Percentiles rank a stretch among this genome's conserved stretches.
Evolutionary conservation across 1,140 invertebrate species (phyloP).

Genomic region (Thaumatotibia leucotreta): DNA sequence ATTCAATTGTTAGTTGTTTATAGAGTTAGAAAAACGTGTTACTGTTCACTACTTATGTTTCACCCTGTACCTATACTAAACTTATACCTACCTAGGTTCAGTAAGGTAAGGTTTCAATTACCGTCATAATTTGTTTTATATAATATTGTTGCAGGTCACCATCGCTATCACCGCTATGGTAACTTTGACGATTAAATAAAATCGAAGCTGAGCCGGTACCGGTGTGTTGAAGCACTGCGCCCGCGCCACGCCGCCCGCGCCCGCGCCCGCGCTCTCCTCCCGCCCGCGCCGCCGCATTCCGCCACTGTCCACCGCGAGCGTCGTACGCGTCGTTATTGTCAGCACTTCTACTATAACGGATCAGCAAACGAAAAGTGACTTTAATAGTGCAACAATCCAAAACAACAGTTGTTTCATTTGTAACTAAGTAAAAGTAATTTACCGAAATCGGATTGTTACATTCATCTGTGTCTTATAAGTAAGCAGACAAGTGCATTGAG

Average conservation of each 20-base stretch:
- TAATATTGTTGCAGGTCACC: constrained; percentile 36
- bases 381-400: constrained; percentile 33
- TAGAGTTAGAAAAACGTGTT: too few species aligned
- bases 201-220: constrained; percentile 39
- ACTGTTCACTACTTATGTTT: too few species aligned
- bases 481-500: constrained; percentile 56
- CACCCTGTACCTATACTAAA: too few species aligned
- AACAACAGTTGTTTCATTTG: constrained; percentile 14
- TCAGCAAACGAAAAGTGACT: constrained; percentile 26
- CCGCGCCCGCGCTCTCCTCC: constrained; percentile 31
- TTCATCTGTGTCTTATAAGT: constrained; percentile 31
- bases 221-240: constrained; percentile 21
- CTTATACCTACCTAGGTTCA: too few species aligned
- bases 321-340: constrained; percentile 31
- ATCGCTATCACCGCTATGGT: constrained; percentile 24
- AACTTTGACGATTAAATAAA: constrained; percentile 29
- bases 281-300: constrained; percentile 36
- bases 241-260: constrained; percentile 22
- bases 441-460: background rate
- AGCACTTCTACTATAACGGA: constrained; percentile 3
- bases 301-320: constrained; percentile 27
- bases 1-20: too few species aligned
- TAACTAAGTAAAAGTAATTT: background rate
- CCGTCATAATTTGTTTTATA: background rate
- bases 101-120: too few species aligned